Evolutionary conservation across 2,797 vertebrate species (phyloP), one percentile per base, ranked within the genome.

Genomic region (Pipistrellus kuhlii): DNA sequence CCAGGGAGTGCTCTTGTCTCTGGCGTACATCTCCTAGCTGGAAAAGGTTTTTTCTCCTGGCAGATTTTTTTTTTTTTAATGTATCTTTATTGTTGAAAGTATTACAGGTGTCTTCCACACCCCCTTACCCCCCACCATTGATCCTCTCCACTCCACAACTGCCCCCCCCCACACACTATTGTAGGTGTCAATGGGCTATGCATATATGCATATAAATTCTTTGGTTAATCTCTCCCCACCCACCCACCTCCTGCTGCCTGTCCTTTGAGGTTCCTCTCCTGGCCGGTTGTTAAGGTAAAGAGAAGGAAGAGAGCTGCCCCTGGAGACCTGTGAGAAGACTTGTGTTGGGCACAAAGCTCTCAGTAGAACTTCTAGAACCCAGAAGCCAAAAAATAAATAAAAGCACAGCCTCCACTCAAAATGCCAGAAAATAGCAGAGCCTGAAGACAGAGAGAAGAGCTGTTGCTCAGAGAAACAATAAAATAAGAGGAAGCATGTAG

Each of bases 1-100:
- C 80, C 89, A 90, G 88, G 90, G 85, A 91, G 85, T 86, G 88
- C 86, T 96, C 83, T 88, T 93, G 78, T 75, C 94, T 97, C 83
- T 94, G 75, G 71, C 88, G 80, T 86, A 51, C n/a, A 38, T 88
- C n/a, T 44, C 59, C 91, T 48, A 85, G 69, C 27, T 48, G 71
- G 48, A 66, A 48, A 46, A 77, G 11, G 2, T 18, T 78, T 94
- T 86, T 75, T 78, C 32, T 93, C 44, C 78, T 71, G 88, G 14
- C n/a, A 91, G 64, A 75, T 91, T 69, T 94, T 86, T 88, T 14
- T 62, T 62, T 62, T 7, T 44, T 9, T 9, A 59, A 59, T 59
- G 25, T 59, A 14, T 59, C 57, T 59, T 59, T 59, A 30, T 59
- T 27, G 57, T 59, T 59, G 57, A 59, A 59, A 59, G 25, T 27